These are phyloP conservation scores for Amphiura filiformis DNA, from an alignment of 35 echinoderm and acorn worm genomes.

Conservation along the genomic window DNA sequence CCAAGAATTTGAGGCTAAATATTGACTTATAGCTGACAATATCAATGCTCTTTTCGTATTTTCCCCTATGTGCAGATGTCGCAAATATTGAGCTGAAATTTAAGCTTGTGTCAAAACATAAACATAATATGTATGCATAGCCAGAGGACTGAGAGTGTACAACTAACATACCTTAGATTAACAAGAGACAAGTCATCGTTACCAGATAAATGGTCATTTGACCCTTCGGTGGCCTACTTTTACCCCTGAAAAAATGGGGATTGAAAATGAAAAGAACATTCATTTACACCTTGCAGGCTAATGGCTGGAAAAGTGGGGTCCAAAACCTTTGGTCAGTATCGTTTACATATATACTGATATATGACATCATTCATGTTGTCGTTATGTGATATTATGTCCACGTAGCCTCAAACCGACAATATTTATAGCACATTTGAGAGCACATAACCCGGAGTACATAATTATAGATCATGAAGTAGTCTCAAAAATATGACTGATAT, in stretches of 20 bases:
- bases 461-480: too few relatives aligned
- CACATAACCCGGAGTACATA: too few relatives aligned
- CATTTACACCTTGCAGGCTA: too few relatives aligned
- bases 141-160: neutral
- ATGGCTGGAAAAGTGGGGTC: too few relatives aligned
- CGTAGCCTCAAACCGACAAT: too few relatives aligned
- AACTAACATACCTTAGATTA: neutral
- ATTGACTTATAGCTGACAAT: neutral
- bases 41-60: neutral
- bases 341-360: too few relatives aligned
- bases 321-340: too few relatives aligned
- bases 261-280: too few relatives aligned
- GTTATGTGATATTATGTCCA: too few relatives aligned
- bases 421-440: too few relatives aligned
- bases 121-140: neutral
- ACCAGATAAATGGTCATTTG: neutral
- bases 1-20: neutral
- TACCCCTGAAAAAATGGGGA: neutral
- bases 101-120: neutral
- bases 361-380: too few relatives aligned
- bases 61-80: neutral
- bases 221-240: neutral
- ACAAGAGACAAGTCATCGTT: neutral
- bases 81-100: slow-evolving; percentile 4
- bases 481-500: too few relatives aligned